phyloP scores from a whole-genome alignment of 2,113 vertebrate species.

The Pagrus major region DNA sequence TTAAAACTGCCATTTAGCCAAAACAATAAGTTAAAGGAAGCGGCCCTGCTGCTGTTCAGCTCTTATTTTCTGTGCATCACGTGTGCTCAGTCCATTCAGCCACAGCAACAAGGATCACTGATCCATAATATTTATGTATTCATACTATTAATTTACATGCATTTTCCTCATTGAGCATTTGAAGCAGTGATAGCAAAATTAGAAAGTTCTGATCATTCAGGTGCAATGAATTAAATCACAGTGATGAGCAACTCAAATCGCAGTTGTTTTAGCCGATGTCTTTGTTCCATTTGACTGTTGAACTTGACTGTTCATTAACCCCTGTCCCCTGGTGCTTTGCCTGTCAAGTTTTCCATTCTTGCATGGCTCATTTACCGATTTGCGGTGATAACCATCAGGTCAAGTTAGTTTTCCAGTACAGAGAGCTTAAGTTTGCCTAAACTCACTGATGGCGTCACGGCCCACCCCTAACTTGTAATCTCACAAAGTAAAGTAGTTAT shows the following conservation, averaged over 20 bases:
- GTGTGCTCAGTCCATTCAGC: neutral
- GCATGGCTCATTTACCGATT: no score
- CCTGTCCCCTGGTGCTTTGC: neutral
- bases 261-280: neutral
- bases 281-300: no score
- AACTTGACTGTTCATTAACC: neutral
- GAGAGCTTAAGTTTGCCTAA: no score
- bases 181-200: neutral
- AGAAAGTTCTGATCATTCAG: neutral
- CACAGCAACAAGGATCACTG: neutral
- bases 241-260: neutral
- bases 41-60: neutral
- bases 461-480: neutral
- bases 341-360: no score
- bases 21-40: neutral
- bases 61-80: neutral
- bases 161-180: neutral
- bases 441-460: no score
- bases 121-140: neutral
- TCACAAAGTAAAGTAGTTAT: neutral
- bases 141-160: neutral
- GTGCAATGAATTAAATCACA: neutral
- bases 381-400: no score
- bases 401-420: no score
- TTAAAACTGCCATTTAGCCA: slow-evolving; percentile 10